A percentile compares a stretch with the other conserved stretches of the same genome.
These are phyloP conservation scores for Neuroscelio doddi DNA, from an alignment of 2,888 invertebrate genomes.

Conservation along the genomic window DNA sequence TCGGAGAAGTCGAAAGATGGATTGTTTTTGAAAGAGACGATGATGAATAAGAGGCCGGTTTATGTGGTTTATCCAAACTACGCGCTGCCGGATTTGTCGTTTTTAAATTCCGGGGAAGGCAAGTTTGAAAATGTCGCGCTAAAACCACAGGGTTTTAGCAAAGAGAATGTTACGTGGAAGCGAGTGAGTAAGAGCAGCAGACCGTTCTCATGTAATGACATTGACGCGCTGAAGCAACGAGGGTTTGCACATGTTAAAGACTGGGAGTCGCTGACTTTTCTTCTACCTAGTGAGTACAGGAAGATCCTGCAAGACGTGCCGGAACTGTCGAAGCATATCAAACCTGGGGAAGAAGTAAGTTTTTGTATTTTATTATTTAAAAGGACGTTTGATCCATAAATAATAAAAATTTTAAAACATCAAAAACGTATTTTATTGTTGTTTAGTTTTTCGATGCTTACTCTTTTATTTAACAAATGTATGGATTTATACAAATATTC, in stretches of 20 bases:
- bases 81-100: conserved; percentile 90
- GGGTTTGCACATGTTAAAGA: conserved; percentile 90
- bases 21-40: conserved; percentile 57
- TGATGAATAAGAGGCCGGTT: conserved; percentile 79
- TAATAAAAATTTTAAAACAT: too few species aligned
- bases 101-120: conserved; percentile 74
- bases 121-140: conserved; percentile 80
- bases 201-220: conserved; percentile 87
- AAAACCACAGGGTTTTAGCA: conserved; percentile 78
- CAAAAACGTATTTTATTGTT: too few species aligned
- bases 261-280: conserved; percentile 93
- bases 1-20: conserved; percentile 57
- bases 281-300: conserved; percentile 88
- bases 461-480: too few species aligned
- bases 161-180: conserved; percentile 70
- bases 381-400: too few species aligned
- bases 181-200: conserved; percentile 72
- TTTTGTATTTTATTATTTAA: too few species aligned
- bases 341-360: conserved; percentile 73
- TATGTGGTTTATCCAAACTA: conserved; percentile 94
- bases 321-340: conserved; percentile 80
- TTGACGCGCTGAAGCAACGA: conserved; percentile 85
- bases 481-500: too few species aligned
- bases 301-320: conserved; percentile 86
- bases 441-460: too few species aligned